Percentiles rank a stretch among this genome's conserved stretches.
Conservation (phyloP, 2,797 vertebrate species). For the Pogoniulus pusillus region DNA sequence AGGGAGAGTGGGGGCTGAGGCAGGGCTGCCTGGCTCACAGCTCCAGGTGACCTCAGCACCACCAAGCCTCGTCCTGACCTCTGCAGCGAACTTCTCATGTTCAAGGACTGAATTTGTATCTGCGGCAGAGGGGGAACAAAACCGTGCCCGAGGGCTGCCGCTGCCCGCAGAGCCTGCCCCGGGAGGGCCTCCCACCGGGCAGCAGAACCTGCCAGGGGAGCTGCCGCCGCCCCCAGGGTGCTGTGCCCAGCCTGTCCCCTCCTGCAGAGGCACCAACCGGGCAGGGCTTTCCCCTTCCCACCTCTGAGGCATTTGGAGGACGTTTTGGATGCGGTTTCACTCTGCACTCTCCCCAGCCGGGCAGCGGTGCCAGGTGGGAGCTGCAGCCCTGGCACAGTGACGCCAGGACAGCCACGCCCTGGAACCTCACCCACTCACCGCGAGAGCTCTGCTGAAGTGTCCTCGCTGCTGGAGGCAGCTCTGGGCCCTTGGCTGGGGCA, state of each 20-base stretch:
- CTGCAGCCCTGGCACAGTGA: not conserved
- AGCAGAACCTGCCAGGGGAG: not conserved
- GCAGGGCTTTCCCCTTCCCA: not conserved
- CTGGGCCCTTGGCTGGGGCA: not conserved
- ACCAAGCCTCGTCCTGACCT: not conserved
- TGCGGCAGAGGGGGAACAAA: not conserved
- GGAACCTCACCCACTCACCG: not conserved
- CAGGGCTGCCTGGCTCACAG: not conserved
- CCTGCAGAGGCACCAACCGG: not conserved
- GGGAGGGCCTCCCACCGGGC: too few relatives aligned
- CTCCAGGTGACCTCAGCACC: not conserved
- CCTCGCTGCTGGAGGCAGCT: not conserved
- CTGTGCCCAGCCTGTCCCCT: not conserved
- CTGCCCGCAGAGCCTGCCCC: not conserved
- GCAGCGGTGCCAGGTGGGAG: not conserved
- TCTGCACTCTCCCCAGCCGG: fast-evolving
- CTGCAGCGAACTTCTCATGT: not conserved
- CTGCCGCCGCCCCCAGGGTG: fast-evolving
- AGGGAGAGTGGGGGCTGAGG: not conserved
- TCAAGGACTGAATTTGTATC: not conserved
- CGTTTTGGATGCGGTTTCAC: not conserved
- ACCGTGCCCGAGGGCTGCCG: not conserved
- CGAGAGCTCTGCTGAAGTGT: fast-evolving
- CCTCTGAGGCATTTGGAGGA: not conserved
- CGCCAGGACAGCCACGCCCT: not conserved